These are phyloP conservation scores for Drosophila ustulata DNA, from an alignment of 2,888 invertebrate species.

Conservation along the genomic window DNA sequence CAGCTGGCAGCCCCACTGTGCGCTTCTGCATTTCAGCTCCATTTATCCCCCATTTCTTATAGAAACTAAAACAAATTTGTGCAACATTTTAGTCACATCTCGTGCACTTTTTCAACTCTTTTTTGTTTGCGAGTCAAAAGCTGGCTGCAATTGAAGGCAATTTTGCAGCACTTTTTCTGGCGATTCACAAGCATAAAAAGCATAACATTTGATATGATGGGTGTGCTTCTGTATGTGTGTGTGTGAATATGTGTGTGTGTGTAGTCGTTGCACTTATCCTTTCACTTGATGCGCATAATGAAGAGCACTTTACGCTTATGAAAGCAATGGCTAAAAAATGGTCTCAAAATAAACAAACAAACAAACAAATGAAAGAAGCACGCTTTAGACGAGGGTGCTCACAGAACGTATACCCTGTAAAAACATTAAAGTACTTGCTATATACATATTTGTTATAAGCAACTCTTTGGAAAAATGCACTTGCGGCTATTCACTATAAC, in stretches of 20 bases:
- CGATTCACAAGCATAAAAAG: constrained; percentile 58
- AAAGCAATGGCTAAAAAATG: constrained; percentile 70
- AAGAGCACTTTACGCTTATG: constrained; percentile 81
- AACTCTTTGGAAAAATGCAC: no score
- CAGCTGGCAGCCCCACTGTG: not conserved
- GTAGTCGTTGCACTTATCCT: constrained; percentile 78
- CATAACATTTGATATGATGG: constrained; percentile 38
- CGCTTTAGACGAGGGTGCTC: not conserved
- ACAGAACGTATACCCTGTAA: constrained; percentile 11
- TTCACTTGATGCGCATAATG: constrained; percentile 82
- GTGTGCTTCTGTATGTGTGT: constrained; percentile 15
- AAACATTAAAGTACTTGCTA: not conserved
- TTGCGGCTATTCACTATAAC: no score
- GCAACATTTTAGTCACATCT: constrained; percentile 27
- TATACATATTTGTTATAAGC: not conserved
- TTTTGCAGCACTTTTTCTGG: constrained; percentile 55
- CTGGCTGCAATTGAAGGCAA: constrained; percentile 58
- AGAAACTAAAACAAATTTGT: constrained; percentile 43
- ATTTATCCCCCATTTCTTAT: constrained; percentile 31
- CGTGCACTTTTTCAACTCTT: not conserved
- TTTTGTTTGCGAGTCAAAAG: constrained; percentile 32
- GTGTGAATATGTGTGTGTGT: constrained; percentile 27
- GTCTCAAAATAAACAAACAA: constrained; percentile 54
- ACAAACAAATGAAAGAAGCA: constrained; percentile 31
- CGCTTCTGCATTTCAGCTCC: constrained; percentile 1